Percentiles rank a stretch among this genome's conserved stretches.
These are phyloP conservation scores for Nomada ferruginata DNA, from an alignment of 2,888 invertebrate genomes.

Conservation along the genomic window DNA sequence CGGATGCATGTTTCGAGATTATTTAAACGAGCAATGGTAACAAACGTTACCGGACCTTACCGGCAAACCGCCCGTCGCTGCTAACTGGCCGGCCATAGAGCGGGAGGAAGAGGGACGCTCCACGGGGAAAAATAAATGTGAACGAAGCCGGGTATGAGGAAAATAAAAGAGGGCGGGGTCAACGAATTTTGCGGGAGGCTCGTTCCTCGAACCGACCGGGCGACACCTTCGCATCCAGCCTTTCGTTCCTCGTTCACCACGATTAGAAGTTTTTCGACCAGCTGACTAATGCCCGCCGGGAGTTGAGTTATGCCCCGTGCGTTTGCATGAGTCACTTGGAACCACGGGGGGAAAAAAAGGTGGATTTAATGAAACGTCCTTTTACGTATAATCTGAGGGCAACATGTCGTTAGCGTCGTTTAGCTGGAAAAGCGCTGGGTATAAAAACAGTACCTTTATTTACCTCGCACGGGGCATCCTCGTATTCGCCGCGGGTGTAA, in stretches of 20 bases:
- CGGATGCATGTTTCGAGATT: conserved; percentile 82
- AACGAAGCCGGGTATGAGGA: conserved; percentile 32
- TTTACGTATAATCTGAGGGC: background rate
- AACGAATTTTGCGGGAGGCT: conserved; percentile 47
- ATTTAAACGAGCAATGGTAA: conserved; percentile 81
- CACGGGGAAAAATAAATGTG: conserved; percentile 50
- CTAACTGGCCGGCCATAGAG: conserved; percentile 58
- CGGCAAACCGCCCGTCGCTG: conserved; percentile 66
- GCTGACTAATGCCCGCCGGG: background rate
- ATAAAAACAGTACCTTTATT: no score
- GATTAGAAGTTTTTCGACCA: background rate
- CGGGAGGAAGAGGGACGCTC: background rate
- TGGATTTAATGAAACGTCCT: background rate
- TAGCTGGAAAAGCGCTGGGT: no score
- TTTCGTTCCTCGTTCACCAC: conserved; percentile 4
- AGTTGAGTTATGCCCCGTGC: background rate
- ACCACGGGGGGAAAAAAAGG: background rate
- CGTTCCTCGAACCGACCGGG: conserved; percentile 14
- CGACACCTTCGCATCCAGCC: conserved; percentile 7
- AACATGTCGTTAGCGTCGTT: no score
- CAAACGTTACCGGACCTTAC: conserved; percentile 74
- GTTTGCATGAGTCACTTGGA: background rate
- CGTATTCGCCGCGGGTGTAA: no score
- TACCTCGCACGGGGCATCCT: no score
- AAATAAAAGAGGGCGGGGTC: conserved; percentile 55